phyloP scores from a whole-genome alignment of 92 coral and sea anemone genomes.

The Diadumene lineata region DNA sequence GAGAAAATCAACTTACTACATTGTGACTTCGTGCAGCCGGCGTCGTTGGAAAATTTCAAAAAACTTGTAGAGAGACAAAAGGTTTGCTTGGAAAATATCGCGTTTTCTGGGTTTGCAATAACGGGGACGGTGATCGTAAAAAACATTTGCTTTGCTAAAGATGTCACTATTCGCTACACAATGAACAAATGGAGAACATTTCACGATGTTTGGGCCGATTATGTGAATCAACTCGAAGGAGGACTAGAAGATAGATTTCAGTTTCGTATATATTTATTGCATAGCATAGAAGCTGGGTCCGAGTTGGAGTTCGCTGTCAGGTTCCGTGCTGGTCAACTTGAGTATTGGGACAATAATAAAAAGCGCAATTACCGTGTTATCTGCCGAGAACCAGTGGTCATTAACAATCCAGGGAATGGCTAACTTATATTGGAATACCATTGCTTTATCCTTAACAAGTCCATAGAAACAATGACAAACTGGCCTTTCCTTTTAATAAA shows the following conservation, averaged over 20 bases:
- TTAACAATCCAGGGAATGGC: conserved; percentile 13
- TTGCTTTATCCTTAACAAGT: no score
- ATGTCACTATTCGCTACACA: conserved; percentile 74
- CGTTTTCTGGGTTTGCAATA: conserved; percentile 80
- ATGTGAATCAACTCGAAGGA: conserved; percentile 81
- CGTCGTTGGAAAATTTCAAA: conserved; percentile 50
- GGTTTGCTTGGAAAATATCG: conserved; percentile 90
- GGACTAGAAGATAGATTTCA: conserved; percentile 75
- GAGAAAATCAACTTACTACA: conserved; percentile 52
- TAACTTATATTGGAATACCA: neutral
- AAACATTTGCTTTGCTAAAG: conserved; percentile 81
- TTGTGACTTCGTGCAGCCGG: conserved; percentile 70
- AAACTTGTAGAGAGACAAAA: conserved; percentile 56
- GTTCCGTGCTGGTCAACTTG: conserved; percentile 61
- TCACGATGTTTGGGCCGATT: conserved; percentile 83
- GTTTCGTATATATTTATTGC: conserved; percentile 82
- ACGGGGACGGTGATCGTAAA: conserved; percentile 84
- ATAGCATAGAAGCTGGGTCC: conserved; percentile 56
- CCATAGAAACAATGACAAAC: no score
- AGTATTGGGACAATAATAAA: conserved; percentile 92
- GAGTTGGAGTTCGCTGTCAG: conserved; percentile 90
- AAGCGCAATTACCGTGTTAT: conserved; percentile 67
- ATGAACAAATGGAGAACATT: conserved; percentile 69
- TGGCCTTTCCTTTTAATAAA: no score
- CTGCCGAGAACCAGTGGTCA: conserved; percentile 55